A percentile compares a stretch with the other conserved stretches of the same genome.
phyloP scores from a whole-genome alignment of 2,888 invertebrate genomes.

The Miltochrista miniata region DNA sequence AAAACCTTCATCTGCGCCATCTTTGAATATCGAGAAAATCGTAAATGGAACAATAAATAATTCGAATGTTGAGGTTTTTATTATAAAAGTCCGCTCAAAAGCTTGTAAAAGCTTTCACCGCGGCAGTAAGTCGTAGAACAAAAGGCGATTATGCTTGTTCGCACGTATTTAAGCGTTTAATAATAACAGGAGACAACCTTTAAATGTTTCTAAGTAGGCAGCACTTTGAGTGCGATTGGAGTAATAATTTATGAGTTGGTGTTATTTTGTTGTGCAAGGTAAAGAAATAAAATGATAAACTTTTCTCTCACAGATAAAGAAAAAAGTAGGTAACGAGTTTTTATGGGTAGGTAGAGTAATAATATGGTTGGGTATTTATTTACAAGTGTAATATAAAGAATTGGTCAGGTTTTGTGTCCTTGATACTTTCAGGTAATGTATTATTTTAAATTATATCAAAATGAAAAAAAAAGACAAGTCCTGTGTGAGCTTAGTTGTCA shows the following conservation, averaged over 20 bases:
- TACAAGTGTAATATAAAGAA: too few species aligned
- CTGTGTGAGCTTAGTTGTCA: too few species aligned
- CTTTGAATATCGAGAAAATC: too few species aligned
- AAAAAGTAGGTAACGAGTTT: too few species aligned
- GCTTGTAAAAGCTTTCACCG: constrained; percentile 66
- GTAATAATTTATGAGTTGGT: constrained; percentile 11
- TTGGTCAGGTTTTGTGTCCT: too few species aligned
- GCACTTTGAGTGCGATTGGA: constrained; percentile 14
- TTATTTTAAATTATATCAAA: too few species aligned
- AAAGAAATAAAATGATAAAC: not conserved
- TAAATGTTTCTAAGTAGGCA: constrained; percentile 29
- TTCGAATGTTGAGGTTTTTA: constrained; percentile 65
- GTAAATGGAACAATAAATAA: constrained; percentile 71
- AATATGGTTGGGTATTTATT: too few species aligned
- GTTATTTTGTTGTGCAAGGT: not conserved
- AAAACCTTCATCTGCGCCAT: constrained; percentile 10
- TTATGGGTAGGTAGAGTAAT: too few species aligned
- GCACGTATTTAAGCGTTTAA: constrained; percentile 58
- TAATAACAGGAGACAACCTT: constrained; percentile 42
- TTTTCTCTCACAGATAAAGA: too few species aligned
- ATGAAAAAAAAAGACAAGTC: too few species aligned
- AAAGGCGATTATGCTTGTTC: constrained; percentile 70
- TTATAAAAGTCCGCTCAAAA: constrained; percentile 62
- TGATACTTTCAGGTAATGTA: too few species aligned
- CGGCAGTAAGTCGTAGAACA: constrained; percentile 68